A percentile compares a stretch with the other conserved stretches of the same genome.
phyloP scores from a whole-genome alignment of 2,888 invertebrate genomes.

The Nephrotoma appendiculata region DNA sequence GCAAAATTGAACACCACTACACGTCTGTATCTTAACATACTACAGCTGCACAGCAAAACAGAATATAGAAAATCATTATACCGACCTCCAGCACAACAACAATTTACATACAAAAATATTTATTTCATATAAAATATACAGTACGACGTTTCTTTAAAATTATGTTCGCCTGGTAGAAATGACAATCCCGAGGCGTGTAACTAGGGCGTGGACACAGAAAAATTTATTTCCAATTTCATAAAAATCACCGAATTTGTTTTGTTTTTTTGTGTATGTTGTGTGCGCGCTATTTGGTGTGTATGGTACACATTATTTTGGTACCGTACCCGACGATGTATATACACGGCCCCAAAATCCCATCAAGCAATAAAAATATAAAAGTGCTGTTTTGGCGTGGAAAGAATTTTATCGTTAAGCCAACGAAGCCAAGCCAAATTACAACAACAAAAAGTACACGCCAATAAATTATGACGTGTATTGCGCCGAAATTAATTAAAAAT shows the following conservation, averaged over 20 bases:
- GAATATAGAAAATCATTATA: background rate
- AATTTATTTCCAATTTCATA: background rate
- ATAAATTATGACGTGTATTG: too few relatives aligned
- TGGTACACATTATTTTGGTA: background rate
- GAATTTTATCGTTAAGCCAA: background rate
- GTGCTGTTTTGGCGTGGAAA: background rate
- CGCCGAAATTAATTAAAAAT: too few relatives aligned
- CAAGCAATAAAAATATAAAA: background rate
- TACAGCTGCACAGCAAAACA: background rate
- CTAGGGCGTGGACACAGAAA: constrained; percentile 29
- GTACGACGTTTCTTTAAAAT: background rate
- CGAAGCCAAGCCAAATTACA: background rate
- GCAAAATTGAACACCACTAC: too few relatives aligned
- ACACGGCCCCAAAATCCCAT: background rate
- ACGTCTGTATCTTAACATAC: too few relatives aligned
- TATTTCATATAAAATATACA: background rate
- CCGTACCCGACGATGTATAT: background rate
- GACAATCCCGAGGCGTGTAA: constrained; percentile 34
- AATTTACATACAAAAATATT: background rate
- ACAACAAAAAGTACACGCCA: background rate
- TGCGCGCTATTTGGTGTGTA: background rate
- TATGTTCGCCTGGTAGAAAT: constrained; percentile 27
- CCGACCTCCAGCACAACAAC: background rate
- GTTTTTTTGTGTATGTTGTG: background rate
- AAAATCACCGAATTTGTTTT: background rate